Evolutionary conservation across 2,113 vertebrate species (phyloP).

Genomic region (Vanacampus margaritifer): DNA sequence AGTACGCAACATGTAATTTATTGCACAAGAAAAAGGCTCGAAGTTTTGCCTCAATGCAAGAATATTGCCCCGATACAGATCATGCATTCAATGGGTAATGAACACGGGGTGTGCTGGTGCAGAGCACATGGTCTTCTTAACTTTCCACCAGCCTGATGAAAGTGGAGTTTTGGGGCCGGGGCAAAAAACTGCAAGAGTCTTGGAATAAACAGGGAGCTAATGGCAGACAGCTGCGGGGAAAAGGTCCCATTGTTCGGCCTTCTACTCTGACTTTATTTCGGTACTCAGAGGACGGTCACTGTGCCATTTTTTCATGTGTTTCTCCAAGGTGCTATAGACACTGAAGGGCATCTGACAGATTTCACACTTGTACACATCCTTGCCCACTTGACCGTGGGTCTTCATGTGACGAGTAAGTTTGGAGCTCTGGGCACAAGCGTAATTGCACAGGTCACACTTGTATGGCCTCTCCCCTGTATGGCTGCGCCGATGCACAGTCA

Average conservation of each 20-base stretch:
- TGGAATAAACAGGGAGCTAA: constrained; percentile 66
- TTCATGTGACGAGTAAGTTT: constrained; percentile 99
- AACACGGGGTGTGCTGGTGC: constrained; percentile 94
- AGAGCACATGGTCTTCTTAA: constrained; percentile 92
- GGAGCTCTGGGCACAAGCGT: constrained; percentile 99
- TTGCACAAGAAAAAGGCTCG: constrained; percentile 99
- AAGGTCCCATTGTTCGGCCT: constrained; percentile 73
- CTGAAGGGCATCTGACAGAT: constrained; percentile 99
- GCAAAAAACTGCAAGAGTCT: constrained; percentile 83
- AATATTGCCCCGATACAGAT: constrained; percentile 99
- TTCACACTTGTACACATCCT: constrained; percentile 99
- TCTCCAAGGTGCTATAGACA: constrained; percentile 99
- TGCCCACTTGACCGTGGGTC: constrained; percentile 99
- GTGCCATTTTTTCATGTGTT: constrained; percentile 99
- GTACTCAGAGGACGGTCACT: constrained; percentile 98
- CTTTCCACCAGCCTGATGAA: constrained; percentile 87
- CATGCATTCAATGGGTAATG: constrained; percentile 98
- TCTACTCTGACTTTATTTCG: constrained; percentile 99
- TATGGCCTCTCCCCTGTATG: constrained; percentile 99
- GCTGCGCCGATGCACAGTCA: constrained; percentile 99
- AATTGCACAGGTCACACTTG: constrained; percentile 99
- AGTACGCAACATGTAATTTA: constrained; percentile 99
- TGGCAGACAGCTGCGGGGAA: constrained; percentile 58
- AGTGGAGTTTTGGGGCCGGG: constrained; percentile 78
- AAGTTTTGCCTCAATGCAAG: constrained; percentile 99